Evolutionary conservation across 2,888 invertebrate genomes (phyloP), one percentile per base, ranked within the genome.

Genomic region (Heteromurus nitidus): DNA sequence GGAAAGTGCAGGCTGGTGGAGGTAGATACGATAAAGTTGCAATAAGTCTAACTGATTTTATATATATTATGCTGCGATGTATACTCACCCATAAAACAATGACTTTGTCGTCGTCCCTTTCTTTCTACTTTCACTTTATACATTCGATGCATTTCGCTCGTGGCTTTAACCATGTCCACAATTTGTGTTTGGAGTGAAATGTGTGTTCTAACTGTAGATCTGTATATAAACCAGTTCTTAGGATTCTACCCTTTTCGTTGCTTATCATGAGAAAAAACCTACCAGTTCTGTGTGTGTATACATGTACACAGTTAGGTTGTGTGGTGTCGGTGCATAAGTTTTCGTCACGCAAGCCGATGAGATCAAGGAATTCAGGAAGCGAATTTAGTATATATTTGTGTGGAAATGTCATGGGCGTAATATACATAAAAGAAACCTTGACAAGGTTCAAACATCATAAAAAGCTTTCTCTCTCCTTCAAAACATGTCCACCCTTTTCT

Each of bases 331-430:
- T n/a, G n/a, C n/a, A n/a, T n/a, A n/a, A n/a, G n/a, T n/a, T n/a
- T n/a, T n/a, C 18, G 36, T 55, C 67, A 79, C 53, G 62, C 64
- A 69, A 58, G 18, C 62, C 18, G 42, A 24, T 18, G 62, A 75
- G 53, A 72, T 53, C 60, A 72, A 65, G 26, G 42, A 53, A 47
- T 50, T 64, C 36, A 31, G 65, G 42, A 65, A 65, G 20, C 31
- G n/a, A 24, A 62, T 30, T 62, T 30, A 13, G 18, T 31, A 18
- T 18, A 30, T n/a, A 30, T 3, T 1, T 20, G 31, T 13, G 53
- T 18, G 7, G 31, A 62, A 62, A 62, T 62, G 62, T 62, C 62
- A 62, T n/a, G 62, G 62, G 62, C 62, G 18, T 31, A 18, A 11
- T 18, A n/a, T 20, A 13, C 30, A 31, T 31, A 31, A 31, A 30